phyloP scores from a whole-genome alignment of 2,113 vertebrate species.

The Felis chaus region DNA sequence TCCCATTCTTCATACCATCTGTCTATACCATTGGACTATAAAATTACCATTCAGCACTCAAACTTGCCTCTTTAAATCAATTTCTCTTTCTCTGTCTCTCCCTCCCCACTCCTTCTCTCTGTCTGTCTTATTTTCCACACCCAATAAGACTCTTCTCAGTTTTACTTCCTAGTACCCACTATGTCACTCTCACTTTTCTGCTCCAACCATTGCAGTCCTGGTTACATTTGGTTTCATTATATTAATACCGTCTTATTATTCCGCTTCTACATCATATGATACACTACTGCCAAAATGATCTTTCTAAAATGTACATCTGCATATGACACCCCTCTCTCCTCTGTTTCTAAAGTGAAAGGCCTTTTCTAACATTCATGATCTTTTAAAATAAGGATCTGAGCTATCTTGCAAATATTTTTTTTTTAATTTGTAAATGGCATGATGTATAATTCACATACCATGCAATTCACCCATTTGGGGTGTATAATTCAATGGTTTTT shows the following conservation, averaged over 20 bases:
- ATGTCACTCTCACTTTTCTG: neutral
- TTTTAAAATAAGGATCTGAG: neutral
- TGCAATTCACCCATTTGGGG: neutral
- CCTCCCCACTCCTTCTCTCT: neutral
- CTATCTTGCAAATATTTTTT: neutral
- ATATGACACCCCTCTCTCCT: neutral
- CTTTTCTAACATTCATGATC: neutral
- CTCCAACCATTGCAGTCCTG: neutral
- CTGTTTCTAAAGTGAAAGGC: neutral
- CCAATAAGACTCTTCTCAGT: neutral
- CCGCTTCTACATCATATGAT: neutral
- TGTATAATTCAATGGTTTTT: neutral
- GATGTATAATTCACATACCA: neutral
- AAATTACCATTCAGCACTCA: neutral
- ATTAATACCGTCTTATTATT: neutral
- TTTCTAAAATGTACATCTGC: neutral
- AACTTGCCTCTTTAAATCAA: neutral
- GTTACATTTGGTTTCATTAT: neutral
- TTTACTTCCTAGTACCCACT: neutral
- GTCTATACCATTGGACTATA: neutral
- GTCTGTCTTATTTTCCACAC: neutral
- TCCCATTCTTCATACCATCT: neutral
- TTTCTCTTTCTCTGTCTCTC: neutral
- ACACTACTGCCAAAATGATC: neutral
- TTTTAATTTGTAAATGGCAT: conserved; percentile 18